Base-by-base conservation (phyloP, 2,797 vertebrate species). In the Artibeus jamaicensis region DNA sequence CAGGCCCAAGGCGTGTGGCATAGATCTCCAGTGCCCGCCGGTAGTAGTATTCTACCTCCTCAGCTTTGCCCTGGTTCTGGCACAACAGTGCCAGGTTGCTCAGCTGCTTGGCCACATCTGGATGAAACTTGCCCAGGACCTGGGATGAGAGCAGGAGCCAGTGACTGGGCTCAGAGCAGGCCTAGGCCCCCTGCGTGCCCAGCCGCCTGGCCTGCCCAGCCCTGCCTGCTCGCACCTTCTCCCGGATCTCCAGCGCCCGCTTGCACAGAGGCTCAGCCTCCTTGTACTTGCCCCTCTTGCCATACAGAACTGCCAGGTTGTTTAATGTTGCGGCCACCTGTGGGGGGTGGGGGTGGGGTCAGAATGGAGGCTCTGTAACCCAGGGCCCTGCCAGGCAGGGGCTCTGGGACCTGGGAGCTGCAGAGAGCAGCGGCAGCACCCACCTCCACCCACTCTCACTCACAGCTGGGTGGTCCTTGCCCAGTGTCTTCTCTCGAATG, bases 321-420 rank as follows among this genome's bases (percentile, higher is more conserved):
- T 99, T 99, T 34, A 99, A 98, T 0, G 99, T 99, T 0, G 99
- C 99, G 4, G 99, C 99, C 89, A 99, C 99, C 99, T 99, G 70
- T 9, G 2, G 3, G 11, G 57, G 24, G 9, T 9, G 22, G 32
- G 14, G 9, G 16, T 22, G 22, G 19, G 19, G 50, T 53, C 50
- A 87, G 29, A 76, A 84, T 0, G 9, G n/a, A 81, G 50, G n/a
- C 62, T 85, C 18, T 6, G 12, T 86, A 73, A 96, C 68, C 26
- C 34, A n/a, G 50, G 74, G 53, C 67, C 32, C 79, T 8, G 15
- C 67, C 4, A 15, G 11, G 24, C 46, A 55, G 46, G 16, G 37
- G 44, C 21, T 53, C 70, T 44, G 37, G 62, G 42, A 59, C 59
- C 84, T 19, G 22, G 46, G 18, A n/a, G 44, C 53, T 67, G 32